Base-by-base conservation (phyloP, 2,797 vertebrate genomes). In the Paguma larvata region DNA sequence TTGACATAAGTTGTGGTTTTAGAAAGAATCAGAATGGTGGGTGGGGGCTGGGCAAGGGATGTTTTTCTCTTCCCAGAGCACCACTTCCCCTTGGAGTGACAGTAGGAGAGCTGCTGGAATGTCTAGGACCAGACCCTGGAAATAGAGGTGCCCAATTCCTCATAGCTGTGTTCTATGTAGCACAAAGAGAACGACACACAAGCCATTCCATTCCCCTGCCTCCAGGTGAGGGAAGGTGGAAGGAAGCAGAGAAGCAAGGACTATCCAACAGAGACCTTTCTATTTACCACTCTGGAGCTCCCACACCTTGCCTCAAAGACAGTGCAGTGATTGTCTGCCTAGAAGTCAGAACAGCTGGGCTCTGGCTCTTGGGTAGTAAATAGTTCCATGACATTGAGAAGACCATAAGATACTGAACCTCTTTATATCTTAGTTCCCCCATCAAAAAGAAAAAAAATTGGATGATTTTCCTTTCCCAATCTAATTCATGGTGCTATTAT, bases 401-500 rank as follows among this genome's bases (percentile, higher is more conserved):
- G 41, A 73, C 12, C 5, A 51, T 16, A 89, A 75, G 68, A 89
- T 89, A 91, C 32, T 84, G 38, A 92, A 68, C 56, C 32, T 96
- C 51, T 70, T 82, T 92, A 48, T 30, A 48, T 89, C 38, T 95
- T 85, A 68, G n/a, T 83, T 87, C 13, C 32, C 48, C 30, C 77
- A 56, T 63, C 7, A 65, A 67, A 89, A 75, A 41, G n/a, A 82
- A 48, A 72, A 93, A 73, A 75, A 38, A 78, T 4, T 65, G 32
- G 10, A 34, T 68, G 92, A 91, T 67, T 91, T 86, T 87, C 34
- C 3, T 63, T 68, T 86, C 62, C 53, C 46, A 86, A 73, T 32
- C 56, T 94, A 67, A 78, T 86, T 92, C 34, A 34, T 41, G 27
- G 48, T 96, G 56, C 44, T 95, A 65, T 95, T 63, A 65, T 93